Conservation (phyloP, 2,888 invertebrate genomes). For the Agrochola circellaris region DNA sequence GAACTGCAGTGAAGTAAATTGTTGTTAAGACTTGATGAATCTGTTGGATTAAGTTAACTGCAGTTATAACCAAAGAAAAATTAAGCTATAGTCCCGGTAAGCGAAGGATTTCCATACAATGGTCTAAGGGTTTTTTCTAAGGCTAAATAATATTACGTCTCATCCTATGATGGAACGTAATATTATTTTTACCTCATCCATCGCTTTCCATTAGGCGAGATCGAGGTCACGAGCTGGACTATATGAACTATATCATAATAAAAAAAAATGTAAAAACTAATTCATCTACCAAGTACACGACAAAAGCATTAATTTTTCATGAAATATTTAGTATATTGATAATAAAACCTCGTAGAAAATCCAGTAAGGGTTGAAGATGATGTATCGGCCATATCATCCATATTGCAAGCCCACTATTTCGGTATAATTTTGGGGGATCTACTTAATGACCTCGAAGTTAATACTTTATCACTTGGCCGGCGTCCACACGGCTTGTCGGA, state of each 20-base stretch:
- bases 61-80: background rate
- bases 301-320: background rate
- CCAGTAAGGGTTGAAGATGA: slow-evolving; percentile 36
- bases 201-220: no score
- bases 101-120: background rate
- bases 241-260: no score
- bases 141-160: background rate
- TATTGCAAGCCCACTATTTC: slow-evolving; percentile 50
- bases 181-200: no score
- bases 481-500: slow-evolving; percentile 36
- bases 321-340: slow-evolving; percentile 7
- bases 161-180: no score
- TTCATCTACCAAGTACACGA: background rate
- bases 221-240: no score
- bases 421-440: slow-evolving; percentile 55
- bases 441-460: slow-evolving; percentile 63
- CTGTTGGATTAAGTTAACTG: slow-evolving; percentile 4
- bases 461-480: slow-evolving; percentile 63
- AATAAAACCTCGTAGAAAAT: slow-evolving; percentile 22
- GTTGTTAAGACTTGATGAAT: slow-evolving; percentile 26
- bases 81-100: background rate
- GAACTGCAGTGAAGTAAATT: slow-evolving; percentile 2
- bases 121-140: background rate
- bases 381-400: slow-evolving; percentile 47
- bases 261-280: background rate